Percentiles rank a stretch among this genome's conserved stretches.
Evolutionary conservation across 2,113 vertebrate species (phyloP).

Genomic region (Hippocampus comes): DNA sequence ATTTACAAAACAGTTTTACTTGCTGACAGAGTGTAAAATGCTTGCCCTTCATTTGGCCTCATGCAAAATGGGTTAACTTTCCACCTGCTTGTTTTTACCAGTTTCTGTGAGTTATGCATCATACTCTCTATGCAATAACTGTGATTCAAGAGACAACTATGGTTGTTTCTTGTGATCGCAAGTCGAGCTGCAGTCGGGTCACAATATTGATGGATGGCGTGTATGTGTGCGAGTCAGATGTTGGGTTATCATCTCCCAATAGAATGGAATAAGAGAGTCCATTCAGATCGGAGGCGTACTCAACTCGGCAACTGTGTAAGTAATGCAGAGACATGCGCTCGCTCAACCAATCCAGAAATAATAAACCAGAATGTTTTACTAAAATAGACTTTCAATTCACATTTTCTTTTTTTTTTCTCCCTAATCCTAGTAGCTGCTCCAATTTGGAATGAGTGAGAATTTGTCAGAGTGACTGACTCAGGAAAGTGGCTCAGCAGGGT

Average conservation of each 20-base stretch:
- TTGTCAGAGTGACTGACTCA: slow-evolving; percentile 19
- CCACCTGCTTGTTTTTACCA: neutral
- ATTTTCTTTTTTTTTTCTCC: neutral
- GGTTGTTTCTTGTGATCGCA: neutral
- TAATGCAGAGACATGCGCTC: neutral
- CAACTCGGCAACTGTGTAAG: slow-evolving; percentile 20
- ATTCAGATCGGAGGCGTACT: slow-evolving; percentile 15
- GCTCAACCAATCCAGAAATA: neutral
- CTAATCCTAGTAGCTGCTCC: neutral
- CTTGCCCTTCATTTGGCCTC: neutral
- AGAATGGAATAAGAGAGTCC: slow-evolving; percentile 20
- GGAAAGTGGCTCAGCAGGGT: slow-evolving; percentile 11
- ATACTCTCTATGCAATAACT: neutral
- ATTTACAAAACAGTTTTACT: neutral
- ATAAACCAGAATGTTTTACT: neutral
- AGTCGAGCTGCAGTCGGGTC: no score
- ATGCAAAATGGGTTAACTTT: neutral
- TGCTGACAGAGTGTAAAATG: neutral
- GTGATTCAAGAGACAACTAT: neutral
- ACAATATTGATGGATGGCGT: no score
- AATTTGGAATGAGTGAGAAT: slow-evolving; percentile 1
- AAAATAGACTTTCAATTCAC: neutral
- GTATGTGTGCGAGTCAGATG: neutral
- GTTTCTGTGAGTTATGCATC: neutral
- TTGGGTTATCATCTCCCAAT: neutral